phyloP scores from a whole-genome alignment of 2,113 vertebrate species.

The Dicaeum eximium region DNA sequence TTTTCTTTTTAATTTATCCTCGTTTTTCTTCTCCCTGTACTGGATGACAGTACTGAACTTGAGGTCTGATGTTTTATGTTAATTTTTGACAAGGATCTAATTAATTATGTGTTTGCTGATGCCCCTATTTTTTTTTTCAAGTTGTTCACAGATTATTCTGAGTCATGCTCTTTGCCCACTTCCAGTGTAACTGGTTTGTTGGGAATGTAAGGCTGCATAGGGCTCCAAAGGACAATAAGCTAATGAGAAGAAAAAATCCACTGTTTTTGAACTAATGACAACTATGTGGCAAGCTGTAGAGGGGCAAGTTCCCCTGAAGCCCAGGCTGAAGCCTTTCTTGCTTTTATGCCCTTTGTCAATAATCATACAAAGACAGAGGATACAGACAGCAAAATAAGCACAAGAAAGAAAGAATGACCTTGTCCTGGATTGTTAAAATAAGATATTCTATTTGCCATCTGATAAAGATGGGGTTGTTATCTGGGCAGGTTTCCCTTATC shows the following conservation, averaged over 20 bases:
- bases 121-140: neutral
- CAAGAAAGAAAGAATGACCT: neutral
- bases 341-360: neutral
- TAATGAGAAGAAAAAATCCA: neutral
- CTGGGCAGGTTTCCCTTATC: too few species aligned
- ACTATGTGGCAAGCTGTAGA: neutral
- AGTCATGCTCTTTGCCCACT: neutral
- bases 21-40: neutral
- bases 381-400: neutral
- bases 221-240: neutral
- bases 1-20: neutral
- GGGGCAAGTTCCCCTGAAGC: neutral
- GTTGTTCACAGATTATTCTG: neutral
- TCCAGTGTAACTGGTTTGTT: neutral
- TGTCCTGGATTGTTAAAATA: too few species aligned
- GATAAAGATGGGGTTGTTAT: too few species aligned
- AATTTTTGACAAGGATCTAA: neutral
- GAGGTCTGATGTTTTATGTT: neutral
- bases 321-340: neutral
- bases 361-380: neutral
- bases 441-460: too few species aligned
- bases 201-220: accelerated
- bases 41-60: neutral
- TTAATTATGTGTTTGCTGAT: neutral
- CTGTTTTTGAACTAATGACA: neutral